Base-by-base conservation (phyloP, 2,113 vertebrate genomes). In the Hypomesus transpacificus region DNA sequence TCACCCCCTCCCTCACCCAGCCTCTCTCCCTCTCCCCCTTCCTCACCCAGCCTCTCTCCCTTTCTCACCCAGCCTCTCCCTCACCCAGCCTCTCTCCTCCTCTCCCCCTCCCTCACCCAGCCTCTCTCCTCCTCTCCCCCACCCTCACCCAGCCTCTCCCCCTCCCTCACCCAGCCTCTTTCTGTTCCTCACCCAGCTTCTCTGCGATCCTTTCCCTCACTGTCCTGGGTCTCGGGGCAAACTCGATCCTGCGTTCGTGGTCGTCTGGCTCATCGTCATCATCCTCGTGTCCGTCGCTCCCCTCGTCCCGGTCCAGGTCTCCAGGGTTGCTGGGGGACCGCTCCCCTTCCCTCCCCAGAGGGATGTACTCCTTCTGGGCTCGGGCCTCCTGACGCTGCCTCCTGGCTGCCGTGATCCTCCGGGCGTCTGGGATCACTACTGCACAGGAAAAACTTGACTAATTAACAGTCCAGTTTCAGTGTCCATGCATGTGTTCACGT, bases 181-280 rank as follows among this genome's bases (percentile, higher is more conserved):
- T 39, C 46, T 21, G 20, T 17, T 34, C 68, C 91, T 87, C 90
- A 98, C 96, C 87, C 76, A 92, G 89, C 80, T 93, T 92, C 81
- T 95, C 93, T 5, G 91, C 74, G 80, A 98, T 95, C 78, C 91
- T 93, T 79, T 97, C 91, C 72, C 87, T 89, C 24, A 95, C 86
- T 67, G 90, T 92, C 86, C 89, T 95, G 50, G 87, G 71, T 80
- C 90, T 89, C 9, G 92, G 93, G 2, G 90, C 88, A 84, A 98
- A 98, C 18, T 85, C 77, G 0, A 96, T 94, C 82, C 88, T 90
- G 74, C 79, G 91, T 21, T 90, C 87, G 46, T 91, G 84, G 82
- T 96, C 93, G 71, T 95, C 94, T 60, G 81, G 80, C 3, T 96
- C 95, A 73, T 92, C 87, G 51, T 95, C 92, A 22, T 89, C 79